Base-by-base conservation (phyloP, 2,888 invertebrate species). In the Pimpla rufipes region DNA sequence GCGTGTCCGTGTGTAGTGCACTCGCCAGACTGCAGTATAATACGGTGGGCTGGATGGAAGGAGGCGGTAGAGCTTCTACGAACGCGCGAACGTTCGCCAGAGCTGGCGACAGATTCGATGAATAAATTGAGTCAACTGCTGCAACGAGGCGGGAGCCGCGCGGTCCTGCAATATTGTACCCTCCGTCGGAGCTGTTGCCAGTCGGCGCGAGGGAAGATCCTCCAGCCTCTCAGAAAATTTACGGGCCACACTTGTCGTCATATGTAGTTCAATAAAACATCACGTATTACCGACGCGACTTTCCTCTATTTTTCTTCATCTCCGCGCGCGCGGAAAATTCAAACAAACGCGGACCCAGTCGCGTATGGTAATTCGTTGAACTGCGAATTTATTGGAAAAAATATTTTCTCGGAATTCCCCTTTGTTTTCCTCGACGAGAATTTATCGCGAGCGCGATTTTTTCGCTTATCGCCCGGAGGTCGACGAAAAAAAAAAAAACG, bases 41-140 rank as follows among this genome's bases (percentile, higher is more conserved):
- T 57, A 67, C 47, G 35, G 79, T 79, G 66, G 79, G 79, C 21
- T 52, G 66, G 4, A 21, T 29, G 45, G 50, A 76, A 66, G 62
- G 68, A 76, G 55, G 66, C 64, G 71, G 21, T 67, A 64, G 62
- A 52, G 81, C 81, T 81, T 81, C 76, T 16, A 57, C 47, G 66
- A 76, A 71, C 45, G 66, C 71, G 71, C 81, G 70, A 77, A 66
- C 40, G 75, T 73, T 50, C 50, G 66, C 77, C 57, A 21, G 64
- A 71, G 47, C 59, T 57, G 76, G 81, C 68, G 78, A 77, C 80
- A 78, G 78, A 78, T 81, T 78, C 84, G 78, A 77, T 84, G 78
- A 81, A 84, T 84, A 84, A 81, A 81, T 84, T 75, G 81, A 74
- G 80, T 59, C 59, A 75, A 81, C 80, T 70, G 40, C 71, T 52